phyloP scores from a whole-genome alignment of 2,113 vertebrate genomes.

The Peromyscus polionotus region DNA sequence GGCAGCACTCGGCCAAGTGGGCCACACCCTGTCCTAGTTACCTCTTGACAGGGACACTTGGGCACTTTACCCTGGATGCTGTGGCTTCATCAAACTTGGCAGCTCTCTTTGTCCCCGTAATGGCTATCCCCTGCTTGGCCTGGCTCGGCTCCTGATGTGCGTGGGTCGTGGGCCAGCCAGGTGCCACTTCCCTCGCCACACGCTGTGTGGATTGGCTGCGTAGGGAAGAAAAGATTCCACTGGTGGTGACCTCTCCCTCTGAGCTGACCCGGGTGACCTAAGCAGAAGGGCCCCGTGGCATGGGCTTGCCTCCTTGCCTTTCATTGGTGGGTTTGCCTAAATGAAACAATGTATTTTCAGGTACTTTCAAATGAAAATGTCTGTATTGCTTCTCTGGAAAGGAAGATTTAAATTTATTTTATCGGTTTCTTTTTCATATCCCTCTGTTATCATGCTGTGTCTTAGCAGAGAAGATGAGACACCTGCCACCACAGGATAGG shows the following conservation, averaged over 20 bases:
- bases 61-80: slow-evolving; percentile 72
- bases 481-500: background rate
- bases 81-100: slow-evolving; percentile 58
- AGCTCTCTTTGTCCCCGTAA: background rate
- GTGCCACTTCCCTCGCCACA: slow-evolving; percentile 83
- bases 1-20: background rate
- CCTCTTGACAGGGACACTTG: slow-evolving; percentile 27
- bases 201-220: slow-evolving; percentile 86
- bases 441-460: background rate
- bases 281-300: background rate
- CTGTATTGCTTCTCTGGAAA: slow-evolving; percentile 50
- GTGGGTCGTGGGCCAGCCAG: slow-evolving; percentile 75
- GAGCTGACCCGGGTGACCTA: background rate
- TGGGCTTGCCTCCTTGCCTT: background rate
- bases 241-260: background rate
- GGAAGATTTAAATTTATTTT: slow-evolving; percentile 49
- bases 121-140: slow-evolving; percentile 42
- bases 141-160: background rate
- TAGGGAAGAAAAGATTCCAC: slow-evolving; percentile 23
- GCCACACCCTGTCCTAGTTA: background rate
- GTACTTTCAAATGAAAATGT: slow-evolving; percentile 41
- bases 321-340: slow-evolving; percentile 20
- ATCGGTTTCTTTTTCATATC: slow-evolving; percentile 30
- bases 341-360: background rate
- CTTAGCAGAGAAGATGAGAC: background rate